Evolutionary conservation across 2,888 invertebrate species (phyloP), one percentile per base, ranked within the genome.

Genomic region (Drosophila pegasa): DNA sequence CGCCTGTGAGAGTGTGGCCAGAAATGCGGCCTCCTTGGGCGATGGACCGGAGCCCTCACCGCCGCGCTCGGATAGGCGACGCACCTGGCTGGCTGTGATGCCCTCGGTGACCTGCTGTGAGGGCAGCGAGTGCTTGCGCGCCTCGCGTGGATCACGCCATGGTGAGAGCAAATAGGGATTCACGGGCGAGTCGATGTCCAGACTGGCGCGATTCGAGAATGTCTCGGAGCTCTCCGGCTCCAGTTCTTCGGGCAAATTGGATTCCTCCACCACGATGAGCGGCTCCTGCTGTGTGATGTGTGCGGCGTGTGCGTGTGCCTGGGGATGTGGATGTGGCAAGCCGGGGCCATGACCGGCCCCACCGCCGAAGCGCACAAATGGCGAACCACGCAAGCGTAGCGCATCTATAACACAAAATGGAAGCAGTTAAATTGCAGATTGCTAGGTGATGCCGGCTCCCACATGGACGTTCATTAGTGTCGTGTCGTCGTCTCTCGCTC

Each of bases 41-140:
- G 96, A 95, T 2, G 95, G 95, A 0, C 96, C 96, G 1, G 94
- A 95, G 8, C 95, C 94, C 89, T 96, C 96, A 0, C 95, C 95
- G 2, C 96, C 96, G 54, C 96, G 94, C 86, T 97, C 97, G 35
- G 97, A 97, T 35, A 97, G 93, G 18, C 97, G 94, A 27, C 97
- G 94, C 55, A 97, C 96, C 94, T 97, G 97, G 79, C 96, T 96
- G 40, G 97, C 97, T 43, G 97, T 97, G 63, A 97, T 97, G 52
- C 97, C 97, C 61, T 96, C 95, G 27, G 96, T 96, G 86, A 97
- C 97, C 79, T 96, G 95, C 2, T 97, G 97, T 0, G 97, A 96
- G 2, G 97, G 97, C 81, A 97, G 92, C 25, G 97, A 97, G 87
- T 96, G 96, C 88, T 97, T 97, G 82, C 97, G 94, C 1, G 95